These are phyloP conservation scores for Alviniconcha strummeri DNA, from an alignment of 2,888 invertebrate genomes.

Conservation along the genomic window DNA sequence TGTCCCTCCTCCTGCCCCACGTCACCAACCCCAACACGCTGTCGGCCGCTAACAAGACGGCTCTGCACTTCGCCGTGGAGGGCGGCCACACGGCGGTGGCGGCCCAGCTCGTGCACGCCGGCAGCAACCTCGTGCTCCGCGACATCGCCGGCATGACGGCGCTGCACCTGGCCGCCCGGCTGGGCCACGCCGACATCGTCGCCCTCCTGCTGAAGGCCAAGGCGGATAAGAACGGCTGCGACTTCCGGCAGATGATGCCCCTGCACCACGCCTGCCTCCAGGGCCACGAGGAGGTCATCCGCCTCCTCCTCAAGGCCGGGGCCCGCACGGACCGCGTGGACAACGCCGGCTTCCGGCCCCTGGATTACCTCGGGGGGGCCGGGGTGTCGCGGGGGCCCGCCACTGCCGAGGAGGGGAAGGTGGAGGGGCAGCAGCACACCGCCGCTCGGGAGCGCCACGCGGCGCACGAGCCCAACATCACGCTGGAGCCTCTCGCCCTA, in stretches of 20 bases:
- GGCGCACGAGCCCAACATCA: no score
- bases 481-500: neutral
- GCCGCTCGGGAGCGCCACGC: neutral
- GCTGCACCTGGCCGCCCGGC: slow-evolving; percentile 32
- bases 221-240: slow-evolving; percentile 57
- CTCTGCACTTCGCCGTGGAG: slow-evolving; percentile 59
- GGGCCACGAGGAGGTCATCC: slow-evolving; percentile 46
- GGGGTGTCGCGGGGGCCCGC: neutral
- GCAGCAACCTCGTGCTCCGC: slow-evolving; percentile 22
- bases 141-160: slow-evolving; percentile 34
- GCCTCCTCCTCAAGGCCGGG: slow-evolving; percentile 50
- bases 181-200: slow-evolving; percentile 27
- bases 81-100: slow-evolving; percentile 19
- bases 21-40: slow-evolving; percentile 60
- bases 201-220: slow-evolving; percentile 49
- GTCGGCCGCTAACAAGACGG: slow-evolving; percentile 57
- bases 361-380: slow-evolving; percentile 19
- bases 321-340: slow-evolving; percentile 52
- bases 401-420: neutral
- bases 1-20: slow-evolving; percentile 50
- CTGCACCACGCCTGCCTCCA: slow-evolving; percentile 57
- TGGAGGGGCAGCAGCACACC: neutral
- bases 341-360: slow-evolving; percentile 30
- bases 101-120: slow-evolving; percentile 11
- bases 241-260: slow-evolving; percentile 58